These are phyloP conservation scores for Ptychoptera albimana DNA, from an alignment of 2,888 invertebrate species.

Conservation along the genomic window DNA sequence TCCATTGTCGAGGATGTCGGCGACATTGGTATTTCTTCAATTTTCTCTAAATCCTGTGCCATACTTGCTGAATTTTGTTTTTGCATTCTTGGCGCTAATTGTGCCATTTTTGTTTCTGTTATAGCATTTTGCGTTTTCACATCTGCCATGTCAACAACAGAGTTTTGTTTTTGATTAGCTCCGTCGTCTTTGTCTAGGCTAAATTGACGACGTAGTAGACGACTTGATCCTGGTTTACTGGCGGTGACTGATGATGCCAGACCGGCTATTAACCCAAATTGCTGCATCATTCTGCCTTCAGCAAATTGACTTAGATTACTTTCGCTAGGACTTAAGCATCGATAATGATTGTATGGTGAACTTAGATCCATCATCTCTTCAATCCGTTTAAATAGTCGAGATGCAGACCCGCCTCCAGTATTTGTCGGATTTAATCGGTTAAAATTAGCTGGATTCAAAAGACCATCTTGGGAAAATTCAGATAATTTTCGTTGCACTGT, in stretches of 20 bases:
- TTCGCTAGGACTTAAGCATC: constrained; percentile 50
- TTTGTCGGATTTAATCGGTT: constrained; percentile 21
- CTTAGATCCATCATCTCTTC: constrained; percentile 43
- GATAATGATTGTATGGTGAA: constrained; percentile 59
- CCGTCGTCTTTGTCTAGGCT: constrained; percentile 53
- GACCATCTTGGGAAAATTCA: constrained; percentile 25
- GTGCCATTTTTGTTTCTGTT: not conserved
- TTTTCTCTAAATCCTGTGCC: constrained; percentile 49
- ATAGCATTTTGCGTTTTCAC: constrained; percentile 7
- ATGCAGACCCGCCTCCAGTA: constrained; percentile 24
- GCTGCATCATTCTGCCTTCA: constrained; percentile 20
- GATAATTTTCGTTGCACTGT: constrained; percentile 21
- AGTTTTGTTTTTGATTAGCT: constrained; percentile 8
- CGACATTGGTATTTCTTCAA: constrained; percentile 46
- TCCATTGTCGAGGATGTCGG: constrained; percentile 24
- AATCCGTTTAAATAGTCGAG: constrained; percentile 27
- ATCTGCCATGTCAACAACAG: not conserved
- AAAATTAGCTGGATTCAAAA: constrained; percentile 27
- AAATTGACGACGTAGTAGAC: constrained; percentile 46
- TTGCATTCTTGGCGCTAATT: constrained; percentile 26
- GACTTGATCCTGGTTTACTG: constrained; percentile 30
- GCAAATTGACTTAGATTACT: constrained; percentile 29
- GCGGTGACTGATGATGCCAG: constrained; percentile 13
- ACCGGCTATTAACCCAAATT: not conserved
- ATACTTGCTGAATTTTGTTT: constrained; percentile 55